Evolutionary conservation across 2,888 invertebrate species (phyloP).

Genomic region (Dinocampus coccinellae): DNA sequence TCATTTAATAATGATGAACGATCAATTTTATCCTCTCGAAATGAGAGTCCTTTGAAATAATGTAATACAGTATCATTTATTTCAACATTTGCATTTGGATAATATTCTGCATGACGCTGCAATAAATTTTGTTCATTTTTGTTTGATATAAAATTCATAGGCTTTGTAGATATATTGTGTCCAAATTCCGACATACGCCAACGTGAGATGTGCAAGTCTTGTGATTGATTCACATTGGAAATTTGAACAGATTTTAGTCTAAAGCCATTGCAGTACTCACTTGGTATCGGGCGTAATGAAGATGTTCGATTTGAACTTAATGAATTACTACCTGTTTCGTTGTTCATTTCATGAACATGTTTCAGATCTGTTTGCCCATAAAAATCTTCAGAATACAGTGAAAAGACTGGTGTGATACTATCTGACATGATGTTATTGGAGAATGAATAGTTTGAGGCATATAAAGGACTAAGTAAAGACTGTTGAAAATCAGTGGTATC

Average conservation of each 20-base stretch:
- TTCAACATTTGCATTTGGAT: not conserved
- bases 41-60: constrained; percentile 19
- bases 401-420: too few relatives aligned
- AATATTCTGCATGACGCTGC: not conserved
- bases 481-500: too few relatives aligned
- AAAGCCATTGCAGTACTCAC: too few relatives aligned
- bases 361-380: too few relatives aligned
- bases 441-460: too few relatives aligned
- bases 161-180: not conserved
- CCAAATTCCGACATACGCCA: not conserved
- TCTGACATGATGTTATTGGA: too few relatives aligned
- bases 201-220: not conserved
- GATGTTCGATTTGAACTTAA: too few relatives aligned
- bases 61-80: constrained; percentile 29
- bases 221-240: not conserved
- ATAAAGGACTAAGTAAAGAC: too few relatives aligned
- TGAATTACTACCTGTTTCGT: too few relatives aligned
- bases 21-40: not conserved
- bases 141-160: not conserved
- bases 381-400: too few relatives aligned
- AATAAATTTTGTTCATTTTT: not conserved
- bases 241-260: not conserved
- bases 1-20: not conserved
- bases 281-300: too few relatives aligned
- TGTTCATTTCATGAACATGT: too few relatives aligned